Evolutionary conservation across 2,113 vertebrate genomes (phyloP).

Genomic region (Zosterops hypoxanthus): DNA sequence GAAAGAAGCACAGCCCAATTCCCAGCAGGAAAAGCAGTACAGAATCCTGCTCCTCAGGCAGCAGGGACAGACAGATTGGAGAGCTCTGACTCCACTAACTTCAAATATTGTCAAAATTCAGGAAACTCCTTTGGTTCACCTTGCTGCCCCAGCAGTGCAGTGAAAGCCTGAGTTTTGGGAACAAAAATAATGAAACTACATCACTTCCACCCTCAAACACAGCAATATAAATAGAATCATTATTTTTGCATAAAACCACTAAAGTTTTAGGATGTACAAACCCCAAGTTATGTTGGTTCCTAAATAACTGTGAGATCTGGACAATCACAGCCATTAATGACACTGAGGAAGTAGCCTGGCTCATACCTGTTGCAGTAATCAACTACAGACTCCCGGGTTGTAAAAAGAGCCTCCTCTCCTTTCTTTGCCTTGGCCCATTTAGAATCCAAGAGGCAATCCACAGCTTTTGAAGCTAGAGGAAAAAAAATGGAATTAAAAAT

Average conservation of each 20-base stretch:
- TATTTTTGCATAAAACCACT: not conserved
- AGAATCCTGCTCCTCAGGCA: not conserved
- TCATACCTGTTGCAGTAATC: constrained; percentile 96
- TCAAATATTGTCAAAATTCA: not conserved
- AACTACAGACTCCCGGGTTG: constrained; percentile 91
- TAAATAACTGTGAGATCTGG: not conserved
- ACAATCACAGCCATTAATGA: not conserved
- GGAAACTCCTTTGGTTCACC: not conserved
- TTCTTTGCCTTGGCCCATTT: constrained; percentile 99
- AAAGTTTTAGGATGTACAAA: accelerated
- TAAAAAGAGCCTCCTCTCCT: constrained; percentile 94
- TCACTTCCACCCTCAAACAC: not conserved
- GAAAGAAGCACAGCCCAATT: not conserved
- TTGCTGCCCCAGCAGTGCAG: not conserved
- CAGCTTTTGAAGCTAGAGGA: constrained; percentile 91
- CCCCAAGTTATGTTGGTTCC: not conserved
- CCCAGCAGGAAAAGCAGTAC: not conserved
- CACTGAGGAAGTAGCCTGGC: not conserved
- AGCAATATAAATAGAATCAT: not conserved
- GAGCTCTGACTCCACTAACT: not conserved
- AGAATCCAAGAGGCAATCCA: constrained; percentile 96
- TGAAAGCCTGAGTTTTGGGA: not conserved
- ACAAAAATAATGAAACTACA: not conserved
- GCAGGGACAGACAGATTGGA: not conserved
- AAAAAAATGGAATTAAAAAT: not conserved